A percentile compares a stretch with the other conserved stretches of the same genome.
These are phyloP conservation scores for Caenorhabditis auriculariae DNA, from an alignment of 2,888 invertebrate genomes.

Conservation along the genomic window DNA sequence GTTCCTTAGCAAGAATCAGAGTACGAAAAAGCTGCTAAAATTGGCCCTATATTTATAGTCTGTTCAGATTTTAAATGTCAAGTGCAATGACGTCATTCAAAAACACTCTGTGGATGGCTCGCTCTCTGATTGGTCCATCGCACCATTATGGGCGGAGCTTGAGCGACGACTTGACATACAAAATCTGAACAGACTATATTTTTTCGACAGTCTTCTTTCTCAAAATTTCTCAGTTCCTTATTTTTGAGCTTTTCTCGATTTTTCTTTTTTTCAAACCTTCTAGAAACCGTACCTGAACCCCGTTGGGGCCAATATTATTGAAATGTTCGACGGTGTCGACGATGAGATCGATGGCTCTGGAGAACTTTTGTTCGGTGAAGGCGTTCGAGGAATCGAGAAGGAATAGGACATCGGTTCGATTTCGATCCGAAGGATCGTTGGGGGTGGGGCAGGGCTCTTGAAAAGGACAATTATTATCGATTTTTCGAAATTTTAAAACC, in stretches of 20 bases:
- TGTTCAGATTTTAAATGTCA: too few species aligned
- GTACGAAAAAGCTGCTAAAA: too few species aligned
- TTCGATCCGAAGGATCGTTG: slow-evolving; percentile 34
- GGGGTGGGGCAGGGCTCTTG: slow-evolving; percentile 36
- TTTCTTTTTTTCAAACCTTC: neutral
- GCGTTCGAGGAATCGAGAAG: slow-evolving; percentile 52
- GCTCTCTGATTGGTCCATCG: too few species aligned
- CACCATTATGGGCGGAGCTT: too few species aligned
- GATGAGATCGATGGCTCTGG: slow-evolving; percentile 45
- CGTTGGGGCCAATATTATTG: slow-evolving; percentile 53
- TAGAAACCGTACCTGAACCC: slow-evolving; percentile 42
- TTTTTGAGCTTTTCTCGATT: neutral
- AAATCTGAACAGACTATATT: too few species aligned
- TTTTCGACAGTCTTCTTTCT: too few species aligned
- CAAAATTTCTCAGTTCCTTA: neutral
- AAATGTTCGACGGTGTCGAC: slow-evolving; percentile 48
- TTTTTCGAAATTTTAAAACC: slow-evolving; percentile 7
- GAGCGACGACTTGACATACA: too few species aligned
- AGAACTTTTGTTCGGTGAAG: slow-evolving; percentile 46
- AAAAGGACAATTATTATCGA: neutral
- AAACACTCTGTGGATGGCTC: too few species aligned
- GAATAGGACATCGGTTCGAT: slow-evolving; percentile 52
- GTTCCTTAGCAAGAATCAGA: too few species aligned
- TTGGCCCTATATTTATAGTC: too few species aligned
- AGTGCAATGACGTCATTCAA: too few species aligned